Base-by-base conservation (phyloP, 2,888 invertebrate genomes). In the Myopa tessellatipennis region DNA sequence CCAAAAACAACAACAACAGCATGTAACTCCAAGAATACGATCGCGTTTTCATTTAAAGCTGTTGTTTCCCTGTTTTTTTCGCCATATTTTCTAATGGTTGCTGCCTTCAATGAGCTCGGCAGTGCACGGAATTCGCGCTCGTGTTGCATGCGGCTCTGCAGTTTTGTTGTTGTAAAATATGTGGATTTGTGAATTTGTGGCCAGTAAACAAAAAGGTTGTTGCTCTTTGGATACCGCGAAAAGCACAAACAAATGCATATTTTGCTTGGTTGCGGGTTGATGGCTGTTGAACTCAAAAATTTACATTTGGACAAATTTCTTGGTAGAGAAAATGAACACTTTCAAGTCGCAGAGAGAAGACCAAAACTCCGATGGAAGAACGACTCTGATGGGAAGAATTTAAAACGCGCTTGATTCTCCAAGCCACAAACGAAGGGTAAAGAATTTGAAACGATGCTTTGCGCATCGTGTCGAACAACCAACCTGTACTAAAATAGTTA, bases 191-290 rank as follows among this genome's bases (percentile, higher is more conserved):
- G 45, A 45, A 67, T 55, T n/a, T 67, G 67, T 61, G 61, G 26
- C 75, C 18, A 68, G 75, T 69, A 75, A 75, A 75, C 75, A 75
- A 55, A 69, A 69, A 75, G 75, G 75, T 75, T 75, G 75, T 75
- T 75, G 75, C 69, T 60, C 74, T 74, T 26, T 74, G 16, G 63
- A 26, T 63, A 14, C 60, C 45, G 61, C 34, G 69, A 60, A 58
- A 75, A 60, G 26, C 40, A 16, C 55, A 75, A 65, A 18, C 40
- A 61, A 61, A 18, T 6, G 45, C 26, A 45, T 7, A 10, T 52
- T 10, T 55, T 65, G 60, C 40, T 58, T 4, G 18, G n/a, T 1
- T 61, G 26, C 4, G 26, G n/a, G 18, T 63, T 45, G 18, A 26
- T 73, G 26, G 26, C 8, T 45, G 14, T 10, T 10, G n/a, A 72